phyloP scores from a whole-genome alignment of 2,113 vertebrate species.

The Limnothrissa miodon region DNA sequence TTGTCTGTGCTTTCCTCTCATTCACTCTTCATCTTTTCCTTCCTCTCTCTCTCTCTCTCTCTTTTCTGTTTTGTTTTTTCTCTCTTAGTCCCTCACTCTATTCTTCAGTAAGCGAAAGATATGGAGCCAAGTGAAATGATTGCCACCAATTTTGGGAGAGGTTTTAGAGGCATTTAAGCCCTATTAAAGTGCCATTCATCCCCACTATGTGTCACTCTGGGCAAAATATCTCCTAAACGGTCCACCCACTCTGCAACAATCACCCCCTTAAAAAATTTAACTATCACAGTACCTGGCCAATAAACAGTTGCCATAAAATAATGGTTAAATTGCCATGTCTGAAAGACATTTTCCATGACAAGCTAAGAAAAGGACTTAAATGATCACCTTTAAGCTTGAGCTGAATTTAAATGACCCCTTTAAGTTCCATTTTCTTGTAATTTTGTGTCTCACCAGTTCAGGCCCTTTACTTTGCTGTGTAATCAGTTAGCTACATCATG shows the following conservation, averaged over 20 bases:
- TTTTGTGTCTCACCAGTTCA: not conserved
- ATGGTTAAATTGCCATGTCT: slow-evolving; percentile 1
- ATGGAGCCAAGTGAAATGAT: slow-evolving; percentile 28
- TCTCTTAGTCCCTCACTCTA: not conserved
- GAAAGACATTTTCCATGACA: not conserved
- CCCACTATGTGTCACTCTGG: slow-evolving; percentile 2
- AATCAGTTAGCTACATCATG: too few species aligned
- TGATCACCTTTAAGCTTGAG: not conserved
- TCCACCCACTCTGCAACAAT: not conserved
- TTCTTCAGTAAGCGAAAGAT: slow-evolving; percentile 9
- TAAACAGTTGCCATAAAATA: not conserved
- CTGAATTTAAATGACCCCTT: not conserved
- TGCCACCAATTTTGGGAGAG: slow-evolving; percentile 24
- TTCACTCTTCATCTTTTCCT: not conserved
- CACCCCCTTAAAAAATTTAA: not conserved
- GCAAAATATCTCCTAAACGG: not conserved
- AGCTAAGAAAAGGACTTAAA: slow-evolving; percentile 4
- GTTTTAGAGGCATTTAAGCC: slow-evolving; percentile 37
- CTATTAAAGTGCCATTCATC: slow-evolving; percentile 22
- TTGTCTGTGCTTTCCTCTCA: not conserved
- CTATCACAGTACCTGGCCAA: not conserved
- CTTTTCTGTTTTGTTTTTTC: not conserved
- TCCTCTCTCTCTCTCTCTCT: not conserved
- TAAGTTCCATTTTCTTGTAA: not conserved
- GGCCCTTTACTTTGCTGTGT: too few species aligned